These are phyloP conservation scores for Pachydiplax longipennis DNA, from an alignment of 2,888 invertebrate species.

Conservation along the genomic window DNA sequence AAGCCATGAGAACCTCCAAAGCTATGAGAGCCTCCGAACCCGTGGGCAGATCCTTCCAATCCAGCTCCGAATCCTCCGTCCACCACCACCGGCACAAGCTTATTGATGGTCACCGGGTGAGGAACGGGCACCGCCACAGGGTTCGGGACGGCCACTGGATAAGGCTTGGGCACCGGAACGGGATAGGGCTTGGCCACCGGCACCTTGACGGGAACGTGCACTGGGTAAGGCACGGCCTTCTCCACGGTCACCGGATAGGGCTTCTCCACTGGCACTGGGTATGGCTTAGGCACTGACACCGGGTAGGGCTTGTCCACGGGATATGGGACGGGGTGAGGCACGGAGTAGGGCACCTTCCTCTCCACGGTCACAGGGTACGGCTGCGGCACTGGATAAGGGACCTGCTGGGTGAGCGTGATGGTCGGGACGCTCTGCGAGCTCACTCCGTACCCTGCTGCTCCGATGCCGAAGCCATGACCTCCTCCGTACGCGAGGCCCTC, in stretches of 20 bases:
- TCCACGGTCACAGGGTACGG: slow-evolving; percentile 50
- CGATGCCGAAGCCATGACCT: slow-evolving; percentile 48
- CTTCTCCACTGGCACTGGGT: slow-evolving; percentile 72
- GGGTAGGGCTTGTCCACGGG: slow-evolving; percentile 51
- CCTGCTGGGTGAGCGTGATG: slow-evolving; percentile 73
- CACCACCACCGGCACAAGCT: slow-evolving; percentile 51
- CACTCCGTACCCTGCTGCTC: slow-evolving; percentile 63
- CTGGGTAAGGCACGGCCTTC: slow-evolving; percentile 57
- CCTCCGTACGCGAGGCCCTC: slow-evolving; percentile 3
- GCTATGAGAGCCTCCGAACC: background rate
- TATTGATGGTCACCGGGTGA: slow-evolving; percentile 52
- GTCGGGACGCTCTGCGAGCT: slow-evolving; percentile 66
- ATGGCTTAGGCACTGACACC: slow-evolving; percentile 70
- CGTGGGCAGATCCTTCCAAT: background rate
- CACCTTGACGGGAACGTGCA: slow-evolving; percentile 63
- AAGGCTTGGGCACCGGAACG: slow-evolving; percentile 74
- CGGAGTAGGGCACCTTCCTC: slow-evolving; percentile 48
- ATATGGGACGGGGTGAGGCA: slow-evolving; percentile 48
- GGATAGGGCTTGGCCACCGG: slow-evolving; percentile 79
- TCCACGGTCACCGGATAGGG: slow-evolving; percentile 64
- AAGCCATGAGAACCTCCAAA: background rate
- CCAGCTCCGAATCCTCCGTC: background rate
- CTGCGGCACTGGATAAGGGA: slow-evolving; percentile 71
- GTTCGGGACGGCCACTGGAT: slow-evolving; percentile 63
- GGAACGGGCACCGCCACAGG: slow-evolving; percentile 70